Percentiles rank a stretch among this genome's conserved stretches.
Evolutionary conservation across 2,888 invertebrate genomes (phyloP).

Genomic region (Stictocephala bisonia): DNA sequence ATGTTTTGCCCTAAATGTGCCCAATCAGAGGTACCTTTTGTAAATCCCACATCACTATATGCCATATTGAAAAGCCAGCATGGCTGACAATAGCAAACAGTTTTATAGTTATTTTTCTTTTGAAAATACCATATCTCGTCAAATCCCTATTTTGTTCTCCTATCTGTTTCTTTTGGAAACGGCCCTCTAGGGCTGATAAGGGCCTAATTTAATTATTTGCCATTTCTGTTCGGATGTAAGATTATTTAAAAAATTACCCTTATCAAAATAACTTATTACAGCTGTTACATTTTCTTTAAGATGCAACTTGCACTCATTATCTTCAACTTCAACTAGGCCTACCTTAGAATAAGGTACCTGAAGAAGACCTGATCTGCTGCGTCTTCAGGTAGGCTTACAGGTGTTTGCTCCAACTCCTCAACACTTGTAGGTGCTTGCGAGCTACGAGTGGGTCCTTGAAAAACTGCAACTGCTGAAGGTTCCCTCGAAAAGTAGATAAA

Average conservation of each 20-base stretch:
- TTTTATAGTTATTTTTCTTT: neutral
- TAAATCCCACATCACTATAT: neutral
- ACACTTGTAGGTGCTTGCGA: conserved; percentile 2
- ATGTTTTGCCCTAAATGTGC: neutral
- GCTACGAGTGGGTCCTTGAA: neutral
- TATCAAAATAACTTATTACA: neutral
- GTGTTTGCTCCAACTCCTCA: conserved; percentile 13
- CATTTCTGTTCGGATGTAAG: too few relatives aligned
- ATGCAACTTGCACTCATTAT: neutral
- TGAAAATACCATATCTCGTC: neutral
- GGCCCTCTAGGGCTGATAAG: neutral
- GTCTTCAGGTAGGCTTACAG: neutral
- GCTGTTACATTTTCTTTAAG: conserved; percentile 9
- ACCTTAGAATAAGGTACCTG: too few relatives aligned
- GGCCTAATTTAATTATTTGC: neutral
- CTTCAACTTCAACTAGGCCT: neutral
- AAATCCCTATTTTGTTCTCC: neutral
- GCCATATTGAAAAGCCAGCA: neutral
- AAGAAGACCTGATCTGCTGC: neutral
- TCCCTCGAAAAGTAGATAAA: conserved; percentile 7
- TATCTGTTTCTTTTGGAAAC: neutral
- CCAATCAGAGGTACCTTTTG: too few relatives aligned
- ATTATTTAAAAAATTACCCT: neutral
- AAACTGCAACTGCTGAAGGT: conserved; percentile 16
- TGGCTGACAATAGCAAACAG: too few relatives aligned